Base-by-base conservation (phyloP, 2,888 invertebrate species). In the Melinaea marsaeus region DNA sequence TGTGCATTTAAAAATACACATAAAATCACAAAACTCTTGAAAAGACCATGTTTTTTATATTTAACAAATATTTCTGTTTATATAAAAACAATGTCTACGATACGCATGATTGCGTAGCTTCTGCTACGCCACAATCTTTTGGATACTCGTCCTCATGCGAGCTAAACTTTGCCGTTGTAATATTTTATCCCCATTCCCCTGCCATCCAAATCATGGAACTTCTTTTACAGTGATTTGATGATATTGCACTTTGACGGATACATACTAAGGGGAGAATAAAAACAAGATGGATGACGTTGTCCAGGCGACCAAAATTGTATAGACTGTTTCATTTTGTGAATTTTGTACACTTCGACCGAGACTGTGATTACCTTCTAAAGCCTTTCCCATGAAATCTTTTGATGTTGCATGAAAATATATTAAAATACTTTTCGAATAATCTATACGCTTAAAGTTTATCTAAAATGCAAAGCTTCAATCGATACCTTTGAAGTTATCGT, bases 181-280 rank as follows among this genome's bases (percentile, higher is more conserved):
- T 90, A 90, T 89, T 88, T 88, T 83, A 87, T 84, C 86, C 85
- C 81, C 79, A 75, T 71, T 75, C 77, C 77, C 74, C 60, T 60
- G 75, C 77, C 71, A 77, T 77, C 79, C 78, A 81, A 89, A 90
- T 89, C 90, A 86, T 83, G 85, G 81, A 84, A 87, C 85, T 89
- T 88, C 88, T 87, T 88, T 86, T 81, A 83, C 88, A 87, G 85
- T 88, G 89, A 90, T 90, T 90, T 88, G 88, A 90, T 90, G 90
- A 90, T 88, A 85, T 85, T 90, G 90, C 90, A 90, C 84, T 88
- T 90, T 88, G 84, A 84, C 82, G 85, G 82, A 83, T 80, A 79
- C 75, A 71, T 73, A 75, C 64, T 61, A 74, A 71, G 75, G 72
- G 75, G 77, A 84, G 81, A 83, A 79, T 75, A 78, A 79, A 83